Conservation (phyloP, 2,888 invertebrate genomes). For the Glaucopsyche alexis region DNA sequence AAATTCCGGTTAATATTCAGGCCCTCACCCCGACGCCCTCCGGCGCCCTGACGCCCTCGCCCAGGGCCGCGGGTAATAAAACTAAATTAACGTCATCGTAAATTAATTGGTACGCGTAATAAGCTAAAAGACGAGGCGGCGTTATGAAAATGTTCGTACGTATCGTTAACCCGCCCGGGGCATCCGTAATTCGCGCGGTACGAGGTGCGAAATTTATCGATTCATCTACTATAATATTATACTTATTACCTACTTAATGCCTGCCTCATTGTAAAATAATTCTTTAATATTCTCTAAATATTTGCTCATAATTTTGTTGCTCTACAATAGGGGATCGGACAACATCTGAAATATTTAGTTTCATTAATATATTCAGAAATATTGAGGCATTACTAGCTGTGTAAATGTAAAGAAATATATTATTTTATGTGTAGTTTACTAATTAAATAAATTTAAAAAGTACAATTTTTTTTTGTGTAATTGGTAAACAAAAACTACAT, state of each 20-base stretch:
- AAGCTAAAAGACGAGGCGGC: slow-evolving; percentile 41
- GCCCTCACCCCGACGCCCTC: slow-evolving; percentile 10
- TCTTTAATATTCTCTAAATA: no score
- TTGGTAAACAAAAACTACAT: no score
- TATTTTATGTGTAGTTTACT: no score
- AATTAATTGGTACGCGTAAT: slow-evolving; percentile 46
- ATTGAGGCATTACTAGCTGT: no score
- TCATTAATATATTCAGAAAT: no score
- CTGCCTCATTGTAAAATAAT: background rate
- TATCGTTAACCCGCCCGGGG: slow-evolving; percentile 16
- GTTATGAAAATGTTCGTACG: slow-evolving; percentile 25
- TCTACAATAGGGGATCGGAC: no score
- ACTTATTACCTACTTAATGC: background rate
- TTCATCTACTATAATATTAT: background rate
- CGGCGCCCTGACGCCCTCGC: slow-evolving; percentile 30
- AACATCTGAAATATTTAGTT: no score
- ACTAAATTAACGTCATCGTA: slow-evolving; percentile 46
- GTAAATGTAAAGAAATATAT: no score
- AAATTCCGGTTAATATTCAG: slow-evolving; percentile 23
- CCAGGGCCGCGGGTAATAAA: slow-evolving; percentile 38
- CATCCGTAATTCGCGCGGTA: background rate
- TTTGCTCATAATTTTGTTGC: background rate
- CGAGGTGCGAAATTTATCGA: background rate
- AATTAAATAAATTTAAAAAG: no score
- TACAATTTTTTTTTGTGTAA: no score